Conservation (phyloP, 2,113 vertebrate species). For the Machaerirhynchus nigripectus region DNA sequence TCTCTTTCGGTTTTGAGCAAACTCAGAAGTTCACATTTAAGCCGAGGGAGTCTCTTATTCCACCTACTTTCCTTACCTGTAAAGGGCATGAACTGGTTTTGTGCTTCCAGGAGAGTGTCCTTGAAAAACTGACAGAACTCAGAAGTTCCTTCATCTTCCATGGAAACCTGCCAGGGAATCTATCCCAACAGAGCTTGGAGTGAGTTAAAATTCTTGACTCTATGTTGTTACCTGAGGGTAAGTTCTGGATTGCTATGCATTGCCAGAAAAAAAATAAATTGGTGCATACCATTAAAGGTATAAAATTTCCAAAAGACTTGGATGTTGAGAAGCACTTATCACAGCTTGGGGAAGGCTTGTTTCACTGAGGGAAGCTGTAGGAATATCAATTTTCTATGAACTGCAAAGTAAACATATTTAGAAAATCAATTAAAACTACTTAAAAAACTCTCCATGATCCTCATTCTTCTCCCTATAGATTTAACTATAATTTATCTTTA, state of each 20-base stretch:
- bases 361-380: constrained; percentile 21
- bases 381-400: constrained; percentile 33
- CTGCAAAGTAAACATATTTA: constrained; percentile 50
- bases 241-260: background rate
- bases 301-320: constrained; percentile 11
- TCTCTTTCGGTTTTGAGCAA: background rate
- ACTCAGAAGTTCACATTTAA: background rate
- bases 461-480: background rate
- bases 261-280: background rate
- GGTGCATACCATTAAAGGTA: constrained; percentile 6
- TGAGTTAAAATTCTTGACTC: background rate
- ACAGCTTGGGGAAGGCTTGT: constrained; percentile 53
- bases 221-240: background rate
- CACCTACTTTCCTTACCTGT: background rate
- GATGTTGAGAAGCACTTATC: constrained; percentile 37
- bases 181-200: background rate
- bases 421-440: constrained; percentile 58
- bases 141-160: background rate
- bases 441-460: constrained; percentile 27
- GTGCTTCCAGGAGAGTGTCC: background rate
- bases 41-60: background rate
- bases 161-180: background rate
- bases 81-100: background rate
- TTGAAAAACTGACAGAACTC: background rate
- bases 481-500: constrained; percentile 40